phyloP scores from a whole-genome alignment of 2,113 vertebrate genomes.

The Halichoeres trimaculatus region DNA sequence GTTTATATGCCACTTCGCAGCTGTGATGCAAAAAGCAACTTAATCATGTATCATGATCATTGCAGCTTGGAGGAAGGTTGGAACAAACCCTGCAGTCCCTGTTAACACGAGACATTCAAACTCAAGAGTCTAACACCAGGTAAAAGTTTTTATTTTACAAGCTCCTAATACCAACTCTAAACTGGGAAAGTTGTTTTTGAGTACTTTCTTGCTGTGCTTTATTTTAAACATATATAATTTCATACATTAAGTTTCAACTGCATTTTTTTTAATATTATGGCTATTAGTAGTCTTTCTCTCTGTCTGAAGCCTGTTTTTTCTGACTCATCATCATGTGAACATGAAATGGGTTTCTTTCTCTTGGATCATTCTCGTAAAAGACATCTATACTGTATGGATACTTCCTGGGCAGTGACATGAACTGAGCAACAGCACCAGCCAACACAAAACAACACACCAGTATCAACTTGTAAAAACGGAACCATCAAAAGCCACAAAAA shows the following conservation, averaged over 20 bases:
- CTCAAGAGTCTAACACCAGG: too few species aligned
- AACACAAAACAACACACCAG: too few species aligned
- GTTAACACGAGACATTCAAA: too few species aligned
- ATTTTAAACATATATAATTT: neutral
- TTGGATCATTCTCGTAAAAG: too few species aligned
- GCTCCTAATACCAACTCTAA: neutral
- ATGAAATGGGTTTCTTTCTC: too few species aligned
- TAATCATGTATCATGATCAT: neutral
- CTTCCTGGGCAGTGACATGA: too few species aligned
- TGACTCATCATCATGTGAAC: neutral
- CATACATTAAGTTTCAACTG: too few species aligned
- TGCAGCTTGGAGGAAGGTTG: neutral
- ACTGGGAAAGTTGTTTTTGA: neutral
- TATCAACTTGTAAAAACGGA: too few species aligned
- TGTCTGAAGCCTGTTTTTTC: neutral
- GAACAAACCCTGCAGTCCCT: neutral
- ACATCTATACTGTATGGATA: too few species aligned
- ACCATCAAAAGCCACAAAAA: too few species aligned
- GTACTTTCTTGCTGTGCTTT: neutral
- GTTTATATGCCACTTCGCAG: neutral
- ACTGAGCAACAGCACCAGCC: too few species aligned
- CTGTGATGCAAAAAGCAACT: neutral
- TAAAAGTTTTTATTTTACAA: neutral
- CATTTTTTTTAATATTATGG: too few species aligned
- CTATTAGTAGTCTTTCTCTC: neutral